These are phyloP conservation scores for Spodoptera littoralis DNA, from an alignment of 2,888 invertebrate genomes.

Conservation along the genomic window DNA sequence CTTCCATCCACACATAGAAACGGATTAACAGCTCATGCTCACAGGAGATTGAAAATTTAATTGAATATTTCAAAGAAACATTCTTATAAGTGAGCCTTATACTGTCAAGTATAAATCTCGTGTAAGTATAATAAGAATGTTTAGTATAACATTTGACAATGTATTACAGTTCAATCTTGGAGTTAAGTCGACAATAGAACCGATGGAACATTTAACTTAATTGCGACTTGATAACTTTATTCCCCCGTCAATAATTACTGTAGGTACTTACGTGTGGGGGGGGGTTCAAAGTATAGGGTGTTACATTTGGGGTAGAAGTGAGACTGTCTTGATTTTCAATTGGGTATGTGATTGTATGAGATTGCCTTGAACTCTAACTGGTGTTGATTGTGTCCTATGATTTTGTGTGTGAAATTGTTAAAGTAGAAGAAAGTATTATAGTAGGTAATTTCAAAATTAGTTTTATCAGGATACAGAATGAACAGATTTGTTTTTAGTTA, in stretches of 20 bases:
- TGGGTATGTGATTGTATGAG: not conserved
- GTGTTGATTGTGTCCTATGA: too few relatives aligned
- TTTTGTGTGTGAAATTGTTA: too few relatives aligned
- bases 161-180: conserved; percentile 33
- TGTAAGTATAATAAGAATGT: conserved; percentile 1
- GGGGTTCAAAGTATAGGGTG: not conserved
- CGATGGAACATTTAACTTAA: conserved; percentile 34
- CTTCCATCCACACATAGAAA: conserved; percentile 19
- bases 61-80: conserved; percentile 17
- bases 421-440: too few relatives aligned
- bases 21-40: conserved; percentile 17
- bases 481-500: too few relatives aligned
- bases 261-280: conserved; percentile 12
- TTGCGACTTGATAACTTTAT: conserved; percentile 39
- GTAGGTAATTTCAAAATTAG: too few relatives aligned
- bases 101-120: conserved; percentile 25
- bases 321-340: conserved; percentile 12
- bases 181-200: conserved; percentile 21
- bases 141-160: too few relatives aligned
- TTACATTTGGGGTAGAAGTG: conserved; percentile 7
- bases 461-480: too few relatives aligned
- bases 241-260: conserved; percentile 51
- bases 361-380: too few relatives aligned
- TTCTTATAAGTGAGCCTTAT: conserved; percentile 9
- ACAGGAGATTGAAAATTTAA: conserved; percentile 11